phyloP scores from a whole-genome alignment of 2,797 vertebrate genomes.

The Pterois miles region DNA sequence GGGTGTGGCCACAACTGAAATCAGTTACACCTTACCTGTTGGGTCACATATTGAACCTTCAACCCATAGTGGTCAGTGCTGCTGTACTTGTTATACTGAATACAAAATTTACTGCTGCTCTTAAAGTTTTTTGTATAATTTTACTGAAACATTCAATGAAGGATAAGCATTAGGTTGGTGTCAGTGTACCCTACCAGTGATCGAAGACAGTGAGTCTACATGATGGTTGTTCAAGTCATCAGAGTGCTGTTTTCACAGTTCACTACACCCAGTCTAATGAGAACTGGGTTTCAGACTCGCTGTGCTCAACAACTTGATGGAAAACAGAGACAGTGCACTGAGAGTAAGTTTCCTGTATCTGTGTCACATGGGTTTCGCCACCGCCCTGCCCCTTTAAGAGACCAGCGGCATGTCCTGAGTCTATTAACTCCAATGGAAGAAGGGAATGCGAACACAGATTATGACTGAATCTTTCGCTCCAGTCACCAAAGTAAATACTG shows the following conservation, averaged over 20 bases:
- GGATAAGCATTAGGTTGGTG: not conserved
- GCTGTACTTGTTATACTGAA: not conserved
- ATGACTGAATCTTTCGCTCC: too few relatives aligned
- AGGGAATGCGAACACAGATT: too few relatives aligned
- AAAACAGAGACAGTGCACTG: not conserved
- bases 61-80: not conserved
- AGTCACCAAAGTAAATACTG: too few relatives aligned
- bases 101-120: not conserved
- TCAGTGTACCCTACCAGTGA: not conserved
- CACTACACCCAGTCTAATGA: not conserved
- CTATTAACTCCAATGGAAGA: too few relatives aligned
- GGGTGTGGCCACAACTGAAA: not conserved
- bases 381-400: too few relatives aligned
- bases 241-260: not conserved
- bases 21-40: not conserved
- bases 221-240: not conserved
- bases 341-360: too few relatives aligned
- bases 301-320: not conserved
- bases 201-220: not conserved
- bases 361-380: too few relatives aligned
- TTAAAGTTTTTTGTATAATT: not conserved
- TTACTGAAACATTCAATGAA: not conserved
- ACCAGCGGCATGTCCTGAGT: too few relatives aligned
- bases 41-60: not conserved
- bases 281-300: not conserved